These are phyloP conservation scores for Albula goreensis DNA, from an alignment of 2,113 vertebrate genomes.

Conservation along the genomic window DNA sequence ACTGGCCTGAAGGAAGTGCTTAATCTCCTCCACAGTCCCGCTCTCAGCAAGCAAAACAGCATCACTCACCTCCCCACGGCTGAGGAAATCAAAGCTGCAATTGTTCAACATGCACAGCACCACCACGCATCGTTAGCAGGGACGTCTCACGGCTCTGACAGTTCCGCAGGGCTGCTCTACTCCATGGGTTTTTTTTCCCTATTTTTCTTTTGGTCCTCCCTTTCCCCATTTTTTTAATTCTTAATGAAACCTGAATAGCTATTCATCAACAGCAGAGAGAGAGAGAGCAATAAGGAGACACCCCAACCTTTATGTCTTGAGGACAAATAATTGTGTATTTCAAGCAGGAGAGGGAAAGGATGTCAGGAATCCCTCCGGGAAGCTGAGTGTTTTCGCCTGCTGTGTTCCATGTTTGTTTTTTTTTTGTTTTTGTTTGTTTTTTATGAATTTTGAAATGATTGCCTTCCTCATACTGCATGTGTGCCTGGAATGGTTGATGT, in stretches of 20 bases:
- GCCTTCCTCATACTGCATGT: slow-evolving; percentile 1
- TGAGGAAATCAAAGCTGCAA: too few species aligned
- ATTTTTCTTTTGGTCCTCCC: not conserved
- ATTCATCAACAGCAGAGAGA: slow-evolving; percentile 33
- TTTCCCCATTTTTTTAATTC: slow-evolving; percentile 10
- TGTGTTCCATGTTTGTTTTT: not conserved
- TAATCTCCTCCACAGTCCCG: not conserved
- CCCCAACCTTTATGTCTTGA: not conserved
- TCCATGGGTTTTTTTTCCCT: too few species aligned
- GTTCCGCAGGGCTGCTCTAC: not conserved
- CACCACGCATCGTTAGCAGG: not conserved
- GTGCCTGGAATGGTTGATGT: not conserved
- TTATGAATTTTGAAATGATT: not conserved
- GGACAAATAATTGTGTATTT: not conserved
- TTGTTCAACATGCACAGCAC: not conserved
- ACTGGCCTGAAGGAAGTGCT: not conserved
- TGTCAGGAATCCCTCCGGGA: not conserved
- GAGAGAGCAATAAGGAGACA: not conserved
- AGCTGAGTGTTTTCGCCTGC: not conserved
- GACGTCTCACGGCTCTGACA: not conserved
- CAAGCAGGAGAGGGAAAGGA: not conserved
- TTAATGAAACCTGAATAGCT: slow-evolving; percentile 30
- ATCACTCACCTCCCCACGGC: not conserved
- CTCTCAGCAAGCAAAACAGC: not conserved
- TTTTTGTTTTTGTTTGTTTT: not conserved